A percentile compares a stretch with the other conserved stretches of the same genome.
phyloP scores from a whole-genome alignment of 2,113 vertebrate species.

The Oncorhynchus kisutch region DNA sequence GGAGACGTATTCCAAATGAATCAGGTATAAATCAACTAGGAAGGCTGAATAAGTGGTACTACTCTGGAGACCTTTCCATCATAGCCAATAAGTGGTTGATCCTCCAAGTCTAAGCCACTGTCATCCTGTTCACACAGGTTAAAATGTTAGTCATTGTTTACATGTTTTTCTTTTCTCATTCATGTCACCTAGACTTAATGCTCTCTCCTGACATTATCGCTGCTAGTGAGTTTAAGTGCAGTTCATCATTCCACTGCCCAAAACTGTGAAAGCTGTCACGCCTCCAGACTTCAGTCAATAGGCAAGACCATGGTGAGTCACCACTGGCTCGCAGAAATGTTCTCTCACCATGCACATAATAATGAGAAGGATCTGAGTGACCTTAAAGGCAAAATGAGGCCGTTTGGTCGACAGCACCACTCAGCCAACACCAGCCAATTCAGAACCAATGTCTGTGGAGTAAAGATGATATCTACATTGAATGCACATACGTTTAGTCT shows the following conservation, averaged over 20 bases:
- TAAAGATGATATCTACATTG: too few species aligned
- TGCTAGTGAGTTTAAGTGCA: background rate
- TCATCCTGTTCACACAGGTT: too few species aligned
- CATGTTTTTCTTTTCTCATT: background rate
- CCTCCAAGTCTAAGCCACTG: background rate
- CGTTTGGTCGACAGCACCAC: background rate
- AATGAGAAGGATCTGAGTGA: slow-evolving; percentile 19
- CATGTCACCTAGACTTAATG: background rate
- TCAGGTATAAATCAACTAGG: too few species aligned
- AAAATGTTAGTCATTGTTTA: background rate
- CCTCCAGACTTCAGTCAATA: background rate
- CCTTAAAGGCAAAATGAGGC: slow-evolving; percentile 32
- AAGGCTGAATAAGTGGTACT: too few species aligned
- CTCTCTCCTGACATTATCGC: background rate
- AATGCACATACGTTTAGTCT: background rate
- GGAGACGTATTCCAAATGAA: slow-evolving; percentile 5
- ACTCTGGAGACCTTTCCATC: too few species aligned
- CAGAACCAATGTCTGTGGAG: background rate
- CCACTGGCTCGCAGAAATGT: slow-evolving; percentile 7
- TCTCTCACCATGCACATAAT: slow-evolving; percentile 9
- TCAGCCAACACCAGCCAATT: background rate
- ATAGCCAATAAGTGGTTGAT: background rate
- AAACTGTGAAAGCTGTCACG: background rate
- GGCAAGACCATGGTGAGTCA: slow-evolving; percentile 2
- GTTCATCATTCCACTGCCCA: background rate